Evolutionary conservation across 2,113 vertebrate species (phyloP).

Genomic region (Leptocoma aspasia): DNA sequence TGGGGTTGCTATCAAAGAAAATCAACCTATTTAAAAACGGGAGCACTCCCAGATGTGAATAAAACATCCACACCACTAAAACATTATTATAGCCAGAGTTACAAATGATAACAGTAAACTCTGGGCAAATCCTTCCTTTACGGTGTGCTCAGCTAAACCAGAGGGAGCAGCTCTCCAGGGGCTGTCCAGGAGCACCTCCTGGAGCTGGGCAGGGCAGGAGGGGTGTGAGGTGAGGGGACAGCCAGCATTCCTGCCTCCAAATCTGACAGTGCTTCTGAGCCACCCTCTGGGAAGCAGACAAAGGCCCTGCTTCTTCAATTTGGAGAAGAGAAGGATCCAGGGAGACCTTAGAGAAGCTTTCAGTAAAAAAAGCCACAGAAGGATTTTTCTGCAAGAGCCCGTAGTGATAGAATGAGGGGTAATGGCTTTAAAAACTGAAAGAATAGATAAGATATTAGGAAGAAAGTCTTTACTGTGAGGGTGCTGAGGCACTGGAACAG

Average conservation of each 20-base stretch:
- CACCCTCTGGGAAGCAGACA: not conserved
- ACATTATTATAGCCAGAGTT: not conserved
- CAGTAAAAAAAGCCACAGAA: not conserved
- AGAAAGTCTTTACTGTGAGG: not conserved
- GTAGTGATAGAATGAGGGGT: too few relatives aligned
- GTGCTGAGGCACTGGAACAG: not conserved
- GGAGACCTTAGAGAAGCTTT: not conserved
- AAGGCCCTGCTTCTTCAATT: not conserved
- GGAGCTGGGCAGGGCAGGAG: not conserved
- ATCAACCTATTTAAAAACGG: not conserved
- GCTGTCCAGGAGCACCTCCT: not conserved
- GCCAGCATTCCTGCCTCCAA: not conserved
- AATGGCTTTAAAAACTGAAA: not conserved
- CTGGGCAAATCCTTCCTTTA: not conserved
- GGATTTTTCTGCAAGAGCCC: not conserved
- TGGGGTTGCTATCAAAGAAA: not conserved
- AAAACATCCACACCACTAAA: not conserved
- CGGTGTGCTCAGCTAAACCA: too few relatives aligned
- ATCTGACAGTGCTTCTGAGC: not conserved
- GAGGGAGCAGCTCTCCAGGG: accelerated
- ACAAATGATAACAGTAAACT: not conserved
- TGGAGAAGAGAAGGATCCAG: not conserved
- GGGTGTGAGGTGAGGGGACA: not conserved
- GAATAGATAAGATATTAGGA: not conserved
- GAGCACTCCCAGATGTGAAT: not conserved